Evolutionary conservation across 2,888 invertebrate species (phyloP).

Genomic region (Dioctria linearis): DNA sequence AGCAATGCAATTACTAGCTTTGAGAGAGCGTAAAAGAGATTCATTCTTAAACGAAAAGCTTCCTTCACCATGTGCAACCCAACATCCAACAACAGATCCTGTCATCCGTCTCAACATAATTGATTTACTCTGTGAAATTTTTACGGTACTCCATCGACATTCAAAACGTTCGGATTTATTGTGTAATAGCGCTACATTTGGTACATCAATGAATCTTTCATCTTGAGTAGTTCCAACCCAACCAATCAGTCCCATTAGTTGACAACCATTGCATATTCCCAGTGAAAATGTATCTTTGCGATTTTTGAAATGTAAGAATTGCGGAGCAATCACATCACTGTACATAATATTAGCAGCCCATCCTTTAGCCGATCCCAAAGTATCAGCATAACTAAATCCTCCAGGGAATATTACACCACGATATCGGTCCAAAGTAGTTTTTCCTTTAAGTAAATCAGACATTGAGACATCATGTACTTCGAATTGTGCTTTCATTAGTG

Average conservation of each 20-base stretch:
- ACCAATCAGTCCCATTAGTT: slow-evolving; percentile 93
- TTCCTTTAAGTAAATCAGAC: slow-evolving; percentile 86
- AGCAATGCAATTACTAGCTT: slow-evolving; percentile 78
- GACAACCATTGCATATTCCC: slow-evolving; percentile 99
- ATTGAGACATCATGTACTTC: slow-evolving; percentile 96
- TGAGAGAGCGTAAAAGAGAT: slow-evolving; percentile 72
- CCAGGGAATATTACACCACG: slow-evolving; percentile 93
- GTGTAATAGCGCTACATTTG: slow-evolving; percentile 83
- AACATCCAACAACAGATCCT: slow-evolving; percentile 90
- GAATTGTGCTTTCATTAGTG: slow-evolving; percentile 88
- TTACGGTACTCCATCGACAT: slow-evolving; percentile 85
- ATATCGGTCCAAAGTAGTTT: slow-evolving; percentile 83
- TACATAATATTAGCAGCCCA: slow-evolving; percentile 96
- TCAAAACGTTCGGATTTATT: slow-evolving; percentile 91
- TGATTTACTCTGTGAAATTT: slow-evolving; percentile 74
- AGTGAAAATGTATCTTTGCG: slow-evolving; percentile 92
- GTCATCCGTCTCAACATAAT: slow-evolving; percentile 95
- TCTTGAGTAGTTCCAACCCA: slow-evolving; percentile 80
- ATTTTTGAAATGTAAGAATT: slow-evolving; percentile 83
- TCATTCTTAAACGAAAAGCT: slow-evolving; percentile 77
- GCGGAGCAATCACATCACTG: slow-evolving; percentile 80
- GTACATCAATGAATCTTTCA: slow-evolving; percentile 67
- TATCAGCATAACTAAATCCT: slow-evolving; percentile 99
- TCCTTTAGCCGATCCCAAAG: slow-evolving; percentile 96
- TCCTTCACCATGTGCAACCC: slow-evolving; percentile 98